phyloP scores from a whole-genome alignment of 92 coral and sea anemone genomes.

The Hydrozoanthus gracilis region DNA sequence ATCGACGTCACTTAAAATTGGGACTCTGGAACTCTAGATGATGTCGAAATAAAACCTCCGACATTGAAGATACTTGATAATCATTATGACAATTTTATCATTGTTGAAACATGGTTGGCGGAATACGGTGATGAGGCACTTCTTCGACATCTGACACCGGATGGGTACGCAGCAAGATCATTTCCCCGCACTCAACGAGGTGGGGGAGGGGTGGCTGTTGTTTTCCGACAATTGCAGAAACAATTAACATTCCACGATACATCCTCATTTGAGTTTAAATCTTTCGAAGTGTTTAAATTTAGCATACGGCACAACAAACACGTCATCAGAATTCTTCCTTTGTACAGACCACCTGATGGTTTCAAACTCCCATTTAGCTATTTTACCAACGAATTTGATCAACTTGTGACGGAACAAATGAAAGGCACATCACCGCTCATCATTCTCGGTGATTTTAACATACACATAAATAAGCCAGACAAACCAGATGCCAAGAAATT shows the following conservation, averaged over 20 bases:
- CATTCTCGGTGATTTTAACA: not conserved
- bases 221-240: not conserved
- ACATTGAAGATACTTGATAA: not conserved
- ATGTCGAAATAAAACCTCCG: not conserved
- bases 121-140: not conserved
- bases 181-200: not conserved
- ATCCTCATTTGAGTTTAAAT: not conserved
- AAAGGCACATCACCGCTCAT: not conserved
- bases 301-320: not conserved
- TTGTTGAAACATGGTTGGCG: not conserved
- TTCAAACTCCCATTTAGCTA: not conserved
- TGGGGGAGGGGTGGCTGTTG: not conserved
- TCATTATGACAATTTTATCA: not conserved
- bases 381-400: not conserved
- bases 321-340: not conserved
- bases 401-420: not conserved
- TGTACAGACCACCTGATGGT: not conserved
- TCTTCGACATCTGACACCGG: not conserved
- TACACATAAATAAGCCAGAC: not conserved
- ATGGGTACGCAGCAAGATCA: not conserved
- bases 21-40: not conserved
- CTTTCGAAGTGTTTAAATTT: not conserved
- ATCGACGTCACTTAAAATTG: not conserved
- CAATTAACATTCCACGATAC: not conserved
- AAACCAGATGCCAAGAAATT: not conserved